Conservation (phyloP, 2,113 vertebrate genomes). For the Tyto alba region DNA sequence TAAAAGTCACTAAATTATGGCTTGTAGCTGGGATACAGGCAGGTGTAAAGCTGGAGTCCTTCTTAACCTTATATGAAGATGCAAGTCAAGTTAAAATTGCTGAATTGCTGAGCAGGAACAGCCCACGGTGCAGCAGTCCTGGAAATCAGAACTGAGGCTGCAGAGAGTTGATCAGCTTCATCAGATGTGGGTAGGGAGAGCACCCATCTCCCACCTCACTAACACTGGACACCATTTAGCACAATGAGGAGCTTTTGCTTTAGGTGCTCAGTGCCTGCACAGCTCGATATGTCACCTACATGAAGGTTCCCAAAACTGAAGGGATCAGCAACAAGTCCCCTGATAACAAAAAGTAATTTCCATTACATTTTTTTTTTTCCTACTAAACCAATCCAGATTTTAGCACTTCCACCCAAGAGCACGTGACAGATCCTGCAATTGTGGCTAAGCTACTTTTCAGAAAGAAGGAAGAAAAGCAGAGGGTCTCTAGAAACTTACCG, state of each 20-base stretch:
- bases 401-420: not conserved
- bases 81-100: not conserved
- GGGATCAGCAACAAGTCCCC: not conserved
- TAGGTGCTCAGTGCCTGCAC: no score
- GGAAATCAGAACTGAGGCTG: not conserved
- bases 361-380: not conserved
- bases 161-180: not conserved
- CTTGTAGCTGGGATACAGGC: not conserved
- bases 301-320: not conserved
- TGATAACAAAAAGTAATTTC: no score
- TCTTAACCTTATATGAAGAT: not conserved
- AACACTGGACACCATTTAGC: not conserved
- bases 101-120: not conserved
- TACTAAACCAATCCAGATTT: not conserved
- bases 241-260: fast-evolving
- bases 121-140: not conserved
- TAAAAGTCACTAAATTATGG: fast-evolving
- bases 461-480: not conserved
- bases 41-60: not conserved
- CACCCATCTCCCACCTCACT: fast-evolving
- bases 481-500: not conserved
- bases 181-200: not conserved
- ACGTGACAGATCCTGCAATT: not conserved
- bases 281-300: not conserved
- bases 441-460: not conserved